These are phyloP conservation scores for Halcyon leucocephala DNA, from an alignment of 2,797 vertebrate species.

Conservation along the genomic window DNA sequence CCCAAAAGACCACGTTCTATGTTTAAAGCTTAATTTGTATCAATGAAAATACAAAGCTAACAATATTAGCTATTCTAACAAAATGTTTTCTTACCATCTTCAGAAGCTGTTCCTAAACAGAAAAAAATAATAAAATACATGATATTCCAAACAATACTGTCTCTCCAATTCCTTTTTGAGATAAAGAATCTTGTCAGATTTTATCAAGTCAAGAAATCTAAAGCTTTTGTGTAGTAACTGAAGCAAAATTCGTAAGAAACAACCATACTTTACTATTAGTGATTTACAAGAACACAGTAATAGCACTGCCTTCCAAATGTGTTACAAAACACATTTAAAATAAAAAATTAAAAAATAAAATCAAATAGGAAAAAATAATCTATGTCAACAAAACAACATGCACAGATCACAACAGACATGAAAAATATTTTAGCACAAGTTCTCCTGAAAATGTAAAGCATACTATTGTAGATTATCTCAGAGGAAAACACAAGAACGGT, in stretches of 20 bases:
- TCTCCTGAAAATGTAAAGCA: background rate
- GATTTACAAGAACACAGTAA: background rate
- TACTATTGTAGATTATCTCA: background rate
- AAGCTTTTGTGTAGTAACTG: background rate
- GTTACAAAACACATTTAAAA: background rate
- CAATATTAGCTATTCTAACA: conserved; percentile 64
- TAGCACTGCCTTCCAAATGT: background rate
- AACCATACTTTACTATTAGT: background rate
- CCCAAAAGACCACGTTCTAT: conserved; percentile 40
- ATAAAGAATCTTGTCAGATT: background rate
- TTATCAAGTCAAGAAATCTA: background rate
- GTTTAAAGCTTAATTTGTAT: conserved; percentile 36
- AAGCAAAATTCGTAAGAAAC: background rate
- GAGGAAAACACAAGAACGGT: background rate
- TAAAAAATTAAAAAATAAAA: background rate
- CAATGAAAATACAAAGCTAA: conserved; percentile 64
- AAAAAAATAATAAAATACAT: conserved; percentile 80
- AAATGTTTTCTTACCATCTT: conserved; percentile 88
- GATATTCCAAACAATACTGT: conserved; percentile 76
- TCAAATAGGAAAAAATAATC: background rate
- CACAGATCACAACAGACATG: background rate
- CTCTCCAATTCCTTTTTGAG: background rate
- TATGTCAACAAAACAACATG: background rate
- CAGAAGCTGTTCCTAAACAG: conserved; percentile 87
- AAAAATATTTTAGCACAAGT: background rate